Evolutionary conservation across 2,797 vertebrate species (phyloP), one percentile per base, ranked within the genome.

Genomic region (Serranus cabrilla): DNA sequence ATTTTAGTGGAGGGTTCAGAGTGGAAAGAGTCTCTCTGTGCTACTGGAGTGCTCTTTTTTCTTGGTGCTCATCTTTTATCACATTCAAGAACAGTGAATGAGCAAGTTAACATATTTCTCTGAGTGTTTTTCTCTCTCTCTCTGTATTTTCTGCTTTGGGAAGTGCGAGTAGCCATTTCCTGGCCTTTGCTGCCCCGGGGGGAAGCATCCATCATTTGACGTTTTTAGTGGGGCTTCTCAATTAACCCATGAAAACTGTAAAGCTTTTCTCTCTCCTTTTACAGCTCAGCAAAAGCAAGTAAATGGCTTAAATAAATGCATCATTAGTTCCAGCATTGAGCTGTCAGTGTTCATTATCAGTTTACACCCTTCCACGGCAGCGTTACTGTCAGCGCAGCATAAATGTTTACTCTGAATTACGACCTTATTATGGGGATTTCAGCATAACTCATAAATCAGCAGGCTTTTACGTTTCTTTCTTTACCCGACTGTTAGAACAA

Each of bases 171-270:
- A 75, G 82, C 81, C 75, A n/a, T 81, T 88, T 85, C 77, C 82
- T 83, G 83, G 27, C 57, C 78, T 81, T 61, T 75, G 68, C 68
- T 56, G 67, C 79, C 87, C 86, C 54, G 21, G 59, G 89, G 91
- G 91, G 87, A 91, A 77, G 66, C 89, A 92, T 93, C 86, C 82
- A 93, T 95, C 93, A 93, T 87, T 86, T 86, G 91, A 93, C 92
- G 62, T 93, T 93, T 94, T 94, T 91, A 95, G 86, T 88, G 90
- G 67, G 47, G 74, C 88, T 93, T 90, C 72, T 91, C 89, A 93
- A 92, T 95, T 92, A 94, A 93, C 89, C 92, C 87, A 82, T 93
- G 89, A 94, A 90, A 92, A 92, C 92, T 92, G 89, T 86, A 90
- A 85, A 76, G 86, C 82, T 79, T 75, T 59, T 87, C 74, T 81